Evolutionary conservation across 2,888 invertebrate genomes (phyloP).

Genomic region (Cinara cedri): DNA sequence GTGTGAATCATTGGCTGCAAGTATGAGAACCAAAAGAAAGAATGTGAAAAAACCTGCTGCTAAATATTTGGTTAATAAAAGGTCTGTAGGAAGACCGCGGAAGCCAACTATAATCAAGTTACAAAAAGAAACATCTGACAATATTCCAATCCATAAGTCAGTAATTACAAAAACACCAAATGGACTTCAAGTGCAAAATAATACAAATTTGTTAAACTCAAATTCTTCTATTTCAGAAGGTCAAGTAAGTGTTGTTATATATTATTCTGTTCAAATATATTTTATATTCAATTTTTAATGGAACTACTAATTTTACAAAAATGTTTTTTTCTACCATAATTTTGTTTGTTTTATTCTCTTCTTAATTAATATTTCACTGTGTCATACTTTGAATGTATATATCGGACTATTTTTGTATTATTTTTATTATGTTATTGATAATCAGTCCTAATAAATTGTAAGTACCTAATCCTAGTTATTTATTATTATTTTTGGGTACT

Average conservation of each 20-base stretch:
- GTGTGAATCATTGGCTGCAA: neutral
- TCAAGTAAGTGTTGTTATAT: constrained; percentile 17
- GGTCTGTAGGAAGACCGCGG: constrained; percentile 27
- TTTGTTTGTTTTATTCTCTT: neutral
- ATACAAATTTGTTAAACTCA: neutral
- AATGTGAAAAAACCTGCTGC: neutral
- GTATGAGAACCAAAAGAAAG: constrained; percentile 38
- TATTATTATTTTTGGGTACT: too few species aligned
- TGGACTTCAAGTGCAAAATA: neutral
- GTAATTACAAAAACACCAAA: neutral
- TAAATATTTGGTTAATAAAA: constrained; percentile 14
- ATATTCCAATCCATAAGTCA: neutral
- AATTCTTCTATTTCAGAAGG: neutral
- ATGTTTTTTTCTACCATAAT: neutral
- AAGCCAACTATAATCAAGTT: neutral
- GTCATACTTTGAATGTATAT: too few species aligned
- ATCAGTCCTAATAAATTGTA: too few species aligned
- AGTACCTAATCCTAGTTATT: too few species aligned
- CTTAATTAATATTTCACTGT: too few species aligned
- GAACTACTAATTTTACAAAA: neutral
- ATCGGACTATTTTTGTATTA: too few species aligned
- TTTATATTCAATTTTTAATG: neutral
- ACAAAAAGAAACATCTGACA: neutral
- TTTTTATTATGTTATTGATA: too few species aligned
- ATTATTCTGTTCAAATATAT: neutral